Evolutionary conservation across 2,888 invertebrate species (phyloP).

Genomic region (Sinelater perroti): DNA sequence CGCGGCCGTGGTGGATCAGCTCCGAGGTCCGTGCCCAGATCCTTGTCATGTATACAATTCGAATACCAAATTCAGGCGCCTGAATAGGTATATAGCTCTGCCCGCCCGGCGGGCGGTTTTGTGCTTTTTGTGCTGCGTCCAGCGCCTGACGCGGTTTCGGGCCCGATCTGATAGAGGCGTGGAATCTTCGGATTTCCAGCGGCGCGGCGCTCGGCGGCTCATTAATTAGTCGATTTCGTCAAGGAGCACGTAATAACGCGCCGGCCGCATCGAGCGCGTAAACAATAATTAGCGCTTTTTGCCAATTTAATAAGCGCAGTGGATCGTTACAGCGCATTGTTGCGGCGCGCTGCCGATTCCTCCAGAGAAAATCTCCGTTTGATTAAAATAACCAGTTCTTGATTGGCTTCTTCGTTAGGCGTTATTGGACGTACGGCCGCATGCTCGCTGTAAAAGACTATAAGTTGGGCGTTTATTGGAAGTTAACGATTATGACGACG

Average conservation of each 20-base stretch:
- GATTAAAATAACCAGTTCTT: too few species aligned
- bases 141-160: slow-evolving; percentile 35
- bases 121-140: slow-evolving; percentile 31
- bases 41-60: slow-evolving; percentile 41
- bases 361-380: too few species aligned
- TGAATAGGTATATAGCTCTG: slow-evolving; percentile 32
- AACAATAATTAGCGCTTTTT: background rate
- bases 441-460: too few species aligned
- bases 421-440: too few species aligned
- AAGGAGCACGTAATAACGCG: background rate
- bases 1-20: slow-evolving; percentile 8
- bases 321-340: too few species aligned
- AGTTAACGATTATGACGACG: too few species aligned
- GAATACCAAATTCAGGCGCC: slow-evolving; percentile 44
- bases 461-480: too few species aligned
- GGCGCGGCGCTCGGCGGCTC: background rate
- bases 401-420: too few species aligned
- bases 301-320: too few species aligned
- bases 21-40: too few species aligned
- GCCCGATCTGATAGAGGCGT: slow-evolving; percentile 35
- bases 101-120: slow-evolving; percentile 32
- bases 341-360: too few species aligned
- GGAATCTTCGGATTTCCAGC: slow-evolving; percentile 29
- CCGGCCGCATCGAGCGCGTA: background rate
- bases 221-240: background rate